Conservation (phyloP, 2,113 vertebrate species). For the Cichladusa arquata region DNA sequence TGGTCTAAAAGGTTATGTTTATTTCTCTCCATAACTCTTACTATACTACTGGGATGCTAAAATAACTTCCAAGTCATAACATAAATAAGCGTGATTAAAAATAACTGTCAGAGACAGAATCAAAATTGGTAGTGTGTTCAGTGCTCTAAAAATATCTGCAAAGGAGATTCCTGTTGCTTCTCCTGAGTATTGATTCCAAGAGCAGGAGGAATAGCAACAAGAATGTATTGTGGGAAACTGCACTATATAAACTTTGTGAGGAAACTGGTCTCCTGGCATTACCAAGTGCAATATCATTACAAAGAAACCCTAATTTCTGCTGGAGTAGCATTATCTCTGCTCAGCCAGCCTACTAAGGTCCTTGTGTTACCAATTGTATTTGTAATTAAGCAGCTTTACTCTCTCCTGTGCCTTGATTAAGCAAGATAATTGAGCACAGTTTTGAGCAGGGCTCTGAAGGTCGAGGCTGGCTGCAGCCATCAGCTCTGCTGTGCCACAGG, state of each 20-base stretch:
- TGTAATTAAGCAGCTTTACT: not conserved
- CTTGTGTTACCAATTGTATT: not conserved
- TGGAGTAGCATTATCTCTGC: not conserved
- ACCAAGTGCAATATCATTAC: not conserved
- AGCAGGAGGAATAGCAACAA: not conserved
- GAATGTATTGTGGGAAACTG: not conserved
- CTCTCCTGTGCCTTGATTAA: not conserved
- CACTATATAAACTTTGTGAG: not conserved
- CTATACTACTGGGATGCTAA: not conserved
- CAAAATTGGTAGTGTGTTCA: not conserved
- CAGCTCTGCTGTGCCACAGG: fast-evolving
- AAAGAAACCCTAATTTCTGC: not conserved
- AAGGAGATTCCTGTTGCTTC: not conserved
- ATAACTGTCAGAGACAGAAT: not conserved
- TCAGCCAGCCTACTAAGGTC: not conserved
- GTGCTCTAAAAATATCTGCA: slow-evolving; percentile 3
- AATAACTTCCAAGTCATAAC: not conserved
- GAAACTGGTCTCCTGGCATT: not conserved
- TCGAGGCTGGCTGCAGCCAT: not conserved
- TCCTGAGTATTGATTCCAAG: not conserved
- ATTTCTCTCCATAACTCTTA: not conserved
- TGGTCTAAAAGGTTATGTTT: not conserved
- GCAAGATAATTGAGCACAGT: not conserved
- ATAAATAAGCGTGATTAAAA: not conserved
- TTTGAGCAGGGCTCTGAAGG: not conserved